phyloP scores from a whole-genome alignment of 2,888 invertebrate genomes.

The Tortrix viridana region DNA sequence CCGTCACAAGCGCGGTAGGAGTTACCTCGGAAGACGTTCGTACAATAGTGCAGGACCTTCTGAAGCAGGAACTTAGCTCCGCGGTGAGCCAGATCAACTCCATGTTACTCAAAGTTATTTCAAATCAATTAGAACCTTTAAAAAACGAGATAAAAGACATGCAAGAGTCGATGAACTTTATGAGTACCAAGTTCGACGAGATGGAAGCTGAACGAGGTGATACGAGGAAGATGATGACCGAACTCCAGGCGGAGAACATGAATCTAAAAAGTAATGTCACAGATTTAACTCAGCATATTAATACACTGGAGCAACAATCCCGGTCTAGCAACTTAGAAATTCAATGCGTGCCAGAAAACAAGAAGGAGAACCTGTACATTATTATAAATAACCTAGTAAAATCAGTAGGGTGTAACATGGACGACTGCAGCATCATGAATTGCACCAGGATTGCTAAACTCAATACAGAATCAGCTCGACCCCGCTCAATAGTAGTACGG shows the following conservation, averaged over 20 bases:
- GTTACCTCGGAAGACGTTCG: background rate
- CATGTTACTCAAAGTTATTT: background rate
- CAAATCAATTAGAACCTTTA: background rate
- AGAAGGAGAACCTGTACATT: too few relatives aligned
- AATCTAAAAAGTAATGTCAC: background rate
- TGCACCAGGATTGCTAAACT: too few relatives aligned
- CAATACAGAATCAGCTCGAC: too few relatives aligned
- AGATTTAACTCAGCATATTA: conserved; percentile 4
- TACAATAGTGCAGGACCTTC: background rate
- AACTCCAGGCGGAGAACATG: background rate
- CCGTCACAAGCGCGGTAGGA: background rate
- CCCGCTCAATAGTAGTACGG: too few relatives aligned
- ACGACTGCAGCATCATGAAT: too few relatives aligned
- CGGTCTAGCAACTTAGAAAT: too few relatives aligned
- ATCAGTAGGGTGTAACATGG: too few relatives aligned
- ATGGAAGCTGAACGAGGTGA: background rate
- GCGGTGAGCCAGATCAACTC: background rate
- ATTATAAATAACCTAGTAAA: too few relatives aligned
- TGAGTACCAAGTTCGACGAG: conserved; percentile 1
- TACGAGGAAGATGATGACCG: background rate
- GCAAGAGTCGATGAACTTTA: background rate
- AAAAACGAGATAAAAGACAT: background rate
- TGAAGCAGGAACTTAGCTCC: background rate
- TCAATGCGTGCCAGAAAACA: too few relatives aligned
- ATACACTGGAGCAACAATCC: background rate